phyloP scores from a whole-genome alignment of 2,888 invertebrate genomes.

The Pherbina coryleti region DNA sequence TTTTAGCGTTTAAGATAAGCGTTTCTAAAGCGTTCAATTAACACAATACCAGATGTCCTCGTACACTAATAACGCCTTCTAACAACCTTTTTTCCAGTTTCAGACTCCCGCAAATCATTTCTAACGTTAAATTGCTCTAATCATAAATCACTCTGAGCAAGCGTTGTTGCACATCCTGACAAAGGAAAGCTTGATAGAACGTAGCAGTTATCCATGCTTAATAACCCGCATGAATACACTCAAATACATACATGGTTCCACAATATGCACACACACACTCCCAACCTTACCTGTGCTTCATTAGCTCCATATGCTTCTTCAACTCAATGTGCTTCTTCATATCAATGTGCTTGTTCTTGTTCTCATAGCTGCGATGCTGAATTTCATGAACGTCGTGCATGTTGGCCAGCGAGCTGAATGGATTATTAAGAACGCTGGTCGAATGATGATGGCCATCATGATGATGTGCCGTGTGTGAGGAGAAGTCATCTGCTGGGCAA shows the following conservation, averaged over 20 bases:
- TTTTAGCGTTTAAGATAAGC: too few species aligned
- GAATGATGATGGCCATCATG: slow-evolving; percentile 60
- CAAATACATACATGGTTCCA: background rate
- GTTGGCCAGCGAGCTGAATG: slow-evolving; percentile 65
- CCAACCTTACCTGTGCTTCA: slow-evolving; percentile 68
- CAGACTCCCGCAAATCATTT: too few species aligned
- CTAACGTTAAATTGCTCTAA: too few species aligned
- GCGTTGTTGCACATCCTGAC: too few species aligned
- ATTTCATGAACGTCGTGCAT: slow-evolving; percentile 61
- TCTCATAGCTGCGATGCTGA: slow-evolving; percentile 63
- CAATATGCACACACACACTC: background rate
- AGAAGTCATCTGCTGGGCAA: slow-evolving; percentile 60
- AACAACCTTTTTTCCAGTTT: too few species aligned
- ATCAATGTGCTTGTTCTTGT: slow-evolving; percentile 64
- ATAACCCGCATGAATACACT: background rate
- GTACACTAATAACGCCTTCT: too few species aligned
- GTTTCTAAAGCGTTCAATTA: too few species aligned
- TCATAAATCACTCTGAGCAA: too few species aligned
- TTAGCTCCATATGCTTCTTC: slow-evolving; percentile 58
- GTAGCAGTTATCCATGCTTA: too few species aligned
- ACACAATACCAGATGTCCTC: too few species aligned
- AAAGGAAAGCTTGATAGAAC: too few species aligned
- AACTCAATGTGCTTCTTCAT: slow-evolving; percentile 65
- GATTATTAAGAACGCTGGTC: slow-evolving; percentile 63
- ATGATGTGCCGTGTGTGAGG: slow-evolving; percentile 58